These are phyloP conservation scores for Lethenteron reissneri DNA, from an alignment of 2,113 vertebrate genomes.

Conservation along the genomic window DNA sequence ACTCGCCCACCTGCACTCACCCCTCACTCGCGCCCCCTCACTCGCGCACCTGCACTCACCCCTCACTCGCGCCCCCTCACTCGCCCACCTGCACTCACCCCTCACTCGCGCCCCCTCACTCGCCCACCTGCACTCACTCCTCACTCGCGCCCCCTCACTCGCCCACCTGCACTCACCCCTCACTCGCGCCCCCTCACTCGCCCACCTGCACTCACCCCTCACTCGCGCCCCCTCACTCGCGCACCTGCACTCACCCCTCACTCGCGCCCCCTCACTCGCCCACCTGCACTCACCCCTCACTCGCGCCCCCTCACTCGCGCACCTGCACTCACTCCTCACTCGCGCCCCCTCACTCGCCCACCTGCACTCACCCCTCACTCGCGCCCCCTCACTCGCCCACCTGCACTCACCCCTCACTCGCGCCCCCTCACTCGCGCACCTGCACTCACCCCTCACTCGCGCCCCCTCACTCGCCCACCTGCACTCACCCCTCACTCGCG, in stretches of 20 bases:
- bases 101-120: no score
- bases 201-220: neutral
- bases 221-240: neutral
- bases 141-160: neutral
- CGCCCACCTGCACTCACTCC: neutral
- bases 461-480: neutral
- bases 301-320: neutral
- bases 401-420: neutral
- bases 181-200: no score
- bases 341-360: neutral
- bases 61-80: no score
- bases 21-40: neutral
- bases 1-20: neutral
- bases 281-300: neutral
- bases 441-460: no score
- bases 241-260: neutral
- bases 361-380: neutral
- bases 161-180: neutral
- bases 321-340: neutral
- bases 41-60: no score
- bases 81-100: no score
- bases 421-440: no score
- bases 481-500: neutral
- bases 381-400: no score
- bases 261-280: neutral